Base-by-base conservation (phyloP, 2,888 invertebrate species). In the Dryobotodes eremita region DNA sequence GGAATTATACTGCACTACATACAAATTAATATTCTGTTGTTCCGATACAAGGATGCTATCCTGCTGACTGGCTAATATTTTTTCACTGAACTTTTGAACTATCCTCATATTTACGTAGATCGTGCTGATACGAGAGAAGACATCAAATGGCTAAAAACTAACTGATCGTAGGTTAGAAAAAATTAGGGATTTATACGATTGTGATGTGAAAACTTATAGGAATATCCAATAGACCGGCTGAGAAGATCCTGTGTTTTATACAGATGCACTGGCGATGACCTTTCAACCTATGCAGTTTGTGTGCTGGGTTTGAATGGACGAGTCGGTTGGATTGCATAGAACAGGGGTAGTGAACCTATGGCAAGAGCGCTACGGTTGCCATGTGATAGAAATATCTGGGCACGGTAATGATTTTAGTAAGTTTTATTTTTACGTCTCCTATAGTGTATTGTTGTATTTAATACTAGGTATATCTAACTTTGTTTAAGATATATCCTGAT, bases 281-380 rank as follows among this genome's bases (percentile, higher is more conserved):
- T 83, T 55, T 81, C 57, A 31, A 83, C 46, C 13, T 77, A 46
- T 48, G 42, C 42, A 59, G 57, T 36, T 61, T 59, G 75, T 57
- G 23, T 26, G 50, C 42, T 36, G 23, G 36, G 31, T 57, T 53
- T 48, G 48, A 72, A 59, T 59, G 8, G 62, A 64, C 31, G 50
- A 69, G 31, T 31, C n/a, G 57, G 13, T 50, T 17, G 46, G n/a
- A 65, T 77, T 66, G 55, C 65, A 64, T 13, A 46, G n/a, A 31
- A 57, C 48, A 59, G 70, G 36, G 42, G 15, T 23, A 13, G 10
- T 0, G 13, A 55, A 77, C n/a, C 46, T 17, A 11, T 3, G 26
- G 48, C 26, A 11, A 15, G 13, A 8, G 23, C 23, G 8, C 26
- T 69, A 69, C 48, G 31, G 13, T 31, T 71, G 20, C 3, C 31